Base-by-base conservation (phyloP, 2,113 vertebrate genomes). In the Tenebrosternarchus preto region DNA sequence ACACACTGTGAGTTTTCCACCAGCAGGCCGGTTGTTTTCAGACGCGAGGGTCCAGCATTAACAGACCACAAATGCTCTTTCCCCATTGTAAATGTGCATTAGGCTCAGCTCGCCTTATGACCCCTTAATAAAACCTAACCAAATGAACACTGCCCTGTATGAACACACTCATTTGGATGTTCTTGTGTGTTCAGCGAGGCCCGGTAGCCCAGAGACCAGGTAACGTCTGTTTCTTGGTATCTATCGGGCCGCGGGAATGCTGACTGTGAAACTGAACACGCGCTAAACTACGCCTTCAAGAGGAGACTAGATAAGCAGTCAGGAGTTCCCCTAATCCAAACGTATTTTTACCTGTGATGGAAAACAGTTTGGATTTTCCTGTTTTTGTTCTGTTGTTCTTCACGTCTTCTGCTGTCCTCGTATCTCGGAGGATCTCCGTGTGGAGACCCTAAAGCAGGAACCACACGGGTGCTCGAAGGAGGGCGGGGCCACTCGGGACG, bases 101-200 rank as follows among this genome's bases (percentile, higher is more conserved):
- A 84, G 75, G 84, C 67, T 36, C 12, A 85, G 87, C 83, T 86
- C 82, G 68, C 80, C n/a, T 84, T 61, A 89, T 88, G 83, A 69
- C 78, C 84, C 71, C 61, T 71, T 90, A 89, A 88, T 94, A 92
- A 93, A 92, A 88, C 59, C 80, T 89, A 92, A 93, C 91, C 92
- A 88, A 90, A 91, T 93, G 89, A 92, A 82, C 19, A 27, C 83
- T 77, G 46, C 76, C 77, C 79, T 90, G 73, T 73, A 15, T 50
- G 61, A 68, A 12, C 9, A 33, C 12, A 53, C 57, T 84, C 76
- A 55, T 89, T 85, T 84, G 82, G 33, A 25, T 88, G 76, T 80
- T 85, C 85, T 80, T 67, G 31, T 66, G 73, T 56, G 55, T 50
- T 1, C 24, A 12, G 57, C 61, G 29, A 78, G 50, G 77, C 85